Percentiles rank a stretch among this genome's conserved stretches.
Evolutionary conservation across 2,113 vertebrate species (phyloP).

Genomic region (Menura novaehollandiae): DNA sequence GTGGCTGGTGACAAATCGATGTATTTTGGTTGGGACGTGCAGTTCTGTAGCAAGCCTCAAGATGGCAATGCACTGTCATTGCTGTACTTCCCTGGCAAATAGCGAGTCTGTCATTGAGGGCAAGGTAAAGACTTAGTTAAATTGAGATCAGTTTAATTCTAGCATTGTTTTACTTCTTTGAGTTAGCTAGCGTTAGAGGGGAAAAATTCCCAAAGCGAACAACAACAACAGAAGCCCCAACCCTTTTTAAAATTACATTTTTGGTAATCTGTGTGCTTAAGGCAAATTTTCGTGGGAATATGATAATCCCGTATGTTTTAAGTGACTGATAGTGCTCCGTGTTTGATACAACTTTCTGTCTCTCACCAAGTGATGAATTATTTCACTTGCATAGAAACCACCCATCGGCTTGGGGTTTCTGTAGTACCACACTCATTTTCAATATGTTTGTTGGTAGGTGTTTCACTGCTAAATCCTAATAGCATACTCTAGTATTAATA

Average conservation of each 20-base stretch:
- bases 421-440: background rate
- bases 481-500: background rate
- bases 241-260: background rate
- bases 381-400: background rate
- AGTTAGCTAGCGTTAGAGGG: background rate
- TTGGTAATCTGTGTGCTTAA: background rate
- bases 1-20: background rate
- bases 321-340: background rate
- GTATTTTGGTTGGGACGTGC: background rate
- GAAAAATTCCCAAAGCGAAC: fast-evolving
- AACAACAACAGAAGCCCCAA: background rate
- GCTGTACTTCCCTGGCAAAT: background rate
- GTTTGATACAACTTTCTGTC: background rate
- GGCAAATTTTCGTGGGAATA: background rate
- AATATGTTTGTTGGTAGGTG: background rate
- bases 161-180: background rate
- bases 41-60: constrained; percentile 21
- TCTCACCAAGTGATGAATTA: background rate
- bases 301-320: background rate
- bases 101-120: fast-evolving
- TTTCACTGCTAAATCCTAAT: background rate
- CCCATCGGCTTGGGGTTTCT: background rate
- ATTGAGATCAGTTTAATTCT: background rate
- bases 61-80: constrained; percentile 41
- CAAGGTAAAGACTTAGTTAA: background rate